A percentile compares a stretch with the other conserved stretches of the same genome.
phyloP scores from a whole-genome alignment of 1,140 invertebrate genomes.

The Hycleus cichorii region DNA sequence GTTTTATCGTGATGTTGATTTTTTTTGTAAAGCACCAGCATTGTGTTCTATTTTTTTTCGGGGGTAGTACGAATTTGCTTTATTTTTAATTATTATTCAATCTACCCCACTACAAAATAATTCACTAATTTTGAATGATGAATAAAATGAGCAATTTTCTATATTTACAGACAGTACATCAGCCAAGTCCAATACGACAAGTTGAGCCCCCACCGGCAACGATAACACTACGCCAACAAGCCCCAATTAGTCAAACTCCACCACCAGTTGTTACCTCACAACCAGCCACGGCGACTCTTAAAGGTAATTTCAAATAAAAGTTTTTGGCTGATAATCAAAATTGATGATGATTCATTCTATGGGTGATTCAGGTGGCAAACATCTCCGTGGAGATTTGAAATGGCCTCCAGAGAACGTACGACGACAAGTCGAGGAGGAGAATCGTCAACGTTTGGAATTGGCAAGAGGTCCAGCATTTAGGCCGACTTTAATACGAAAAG shows the following conservation, averaged over 20 bases:
- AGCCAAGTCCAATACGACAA: background rate
- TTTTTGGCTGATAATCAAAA: background rate
- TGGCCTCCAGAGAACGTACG: slow-evolving; percentile 73
- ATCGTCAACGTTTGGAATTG: slow-evolving; percentile 58
- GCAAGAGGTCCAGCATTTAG: slow-evolving; percentile 65
- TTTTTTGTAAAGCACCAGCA: background rate
- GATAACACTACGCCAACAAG: slow-evolving; percentile 61
- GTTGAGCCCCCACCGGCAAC: slow-evolving; percentile 54
- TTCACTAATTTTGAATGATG: no score
- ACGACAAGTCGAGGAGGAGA: slow-evolving; percentile 63
- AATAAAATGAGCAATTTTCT: no score
- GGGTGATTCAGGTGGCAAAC: slow-evolving; percentile 53
- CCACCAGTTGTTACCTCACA: slow-evolving; percentile 57
- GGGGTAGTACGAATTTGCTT: background rate
- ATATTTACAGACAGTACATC: background rate
- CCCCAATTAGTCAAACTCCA: slow-evolving; percentile 64
- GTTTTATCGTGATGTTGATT: background rate
- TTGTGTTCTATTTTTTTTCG: background rate
- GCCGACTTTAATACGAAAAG: slow-evolving; percentile 60
- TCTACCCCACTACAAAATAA: no score
- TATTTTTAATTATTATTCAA: background rate
- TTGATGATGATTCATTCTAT: background rate
- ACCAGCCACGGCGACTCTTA: slow-evolving; percentile 57
- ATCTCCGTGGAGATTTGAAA: slow-evolving; percentile 74
- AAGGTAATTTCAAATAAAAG: slow-evolving; percentile 44